Base-by-base conservation (phyloP, 2,888 invertebrate genomes). In the Lamellibrachia satsuma region DNA sequence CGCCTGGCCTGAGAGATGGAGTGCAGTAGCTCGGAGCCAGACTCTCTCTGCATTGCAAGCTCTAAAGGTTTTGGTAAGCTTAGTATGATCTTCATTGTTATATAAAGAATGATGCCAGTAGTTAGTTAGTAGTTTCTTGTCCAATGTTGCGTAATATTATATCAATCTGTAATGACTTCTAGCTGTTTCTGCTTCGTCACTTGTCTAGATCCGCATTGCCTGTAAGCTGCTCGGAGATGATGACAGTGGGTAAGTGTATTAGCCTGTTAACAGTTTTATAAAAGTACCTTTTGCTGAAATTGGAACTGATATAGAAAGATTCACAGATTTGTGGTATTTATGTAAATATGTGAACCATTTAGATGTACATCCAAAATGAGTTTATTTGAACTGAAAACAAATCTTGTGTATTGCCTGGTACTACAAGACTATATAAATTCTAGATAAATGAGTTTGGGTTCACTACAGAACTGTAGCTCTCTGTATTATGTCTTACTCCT, bases 221-320 rank as follows among this genome's bases (percentile, higher is more conserved):
- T 98, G 98, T 92, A 99, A 99, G 96, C 97, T 99, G 11, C 97
- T 99, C 92, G 98, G 99, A 93, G 99, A 99, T 95, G 98, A 99
- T 95, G 97, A 97, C 92, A 95, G 96, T 92, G 97, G 97, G 95
- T 96, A 93, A 94, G 95, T 92, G 52, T 6, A 75, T 2, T 22
- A 22, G 22, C 75, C 75, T 1, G 39, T 39, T 39, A 39, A 39
- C 39, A 39, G 39, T 39, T 39, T 39, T 39, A 39, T 39, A 39
- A 39, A 39, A 39, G 39, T 39, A 39, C 39, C 39, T 39, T 39
- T 39, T 39, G 9, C 75, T 4, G 22, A 22, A 75, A 75, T n/a
- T 22, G 75, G 22, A 75, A 15, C 22, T 75, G 15, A n/a, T 22
- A 22, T 75, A 75, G n/a, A 75, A 75, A 75, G 6, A 4, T 11